Base-by-base conservation (phyloP, 2,888 invertebrate species). In the Pyralis farinalis region DNA sequence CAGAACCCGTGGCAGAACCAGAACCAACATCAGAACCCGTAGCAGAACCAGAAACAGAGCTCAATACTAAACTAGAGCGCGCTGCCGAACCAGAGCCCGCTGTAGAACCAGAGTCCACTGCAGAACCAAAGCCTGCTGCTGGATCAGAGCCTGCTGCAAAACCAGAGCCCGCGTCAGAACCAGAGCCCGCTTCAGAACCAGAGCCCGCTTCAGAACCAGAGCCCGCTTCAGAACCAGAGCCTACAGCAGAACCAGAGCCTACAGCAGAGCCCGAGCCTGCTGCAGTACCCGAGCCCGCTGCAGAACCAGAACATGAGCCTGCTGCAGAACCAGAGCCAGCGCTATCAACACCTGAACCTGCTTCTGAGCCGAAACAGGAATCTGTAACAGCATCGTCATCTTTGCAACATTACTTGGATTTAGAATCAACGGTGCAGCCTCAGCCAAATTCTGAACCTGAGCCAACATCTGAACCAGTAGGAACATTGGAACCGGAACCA, bases 341-440 rank as follows among this genome's bases (percentile, higher is more conserved):
- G n/a, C n/a, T n/a, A 34, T 39, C 44, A 27, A 4, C 32, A 0
- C 22, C 43, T 10, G 40, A 63, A 44, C 54, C 61, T 7, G 42
- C 58, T 27, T 38, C 68, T 37, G 62, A 62, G 48, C 53, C 64
- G 10, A 49, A 60, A 40, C 43, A 51, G 1, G 41, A 45, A 10
- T 47, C 42, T 49, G 47, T 16, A 56, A 16, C 50, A 61, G 48
- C 47, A 63, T 43, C 45, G 64, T 22, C 16, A 16, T 16, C 16
- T 16, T 16, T 16, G 16, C 16, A 16, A 3, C 16, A 16, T 16
- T 16, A 16, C 4, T 16, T 16, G 16, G 49, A 60, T 50, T 46
- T 67, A 25, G 49, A 58, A 44, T 34, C 58, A 1, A 42, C 16
- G 16, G 22, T 16, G 16, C 16, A 16, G 4, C 16, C 30, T 10